Conservation (phyloP, 2,797 vertebrate species). For the Melanotaenia trifasciata region DNA sequence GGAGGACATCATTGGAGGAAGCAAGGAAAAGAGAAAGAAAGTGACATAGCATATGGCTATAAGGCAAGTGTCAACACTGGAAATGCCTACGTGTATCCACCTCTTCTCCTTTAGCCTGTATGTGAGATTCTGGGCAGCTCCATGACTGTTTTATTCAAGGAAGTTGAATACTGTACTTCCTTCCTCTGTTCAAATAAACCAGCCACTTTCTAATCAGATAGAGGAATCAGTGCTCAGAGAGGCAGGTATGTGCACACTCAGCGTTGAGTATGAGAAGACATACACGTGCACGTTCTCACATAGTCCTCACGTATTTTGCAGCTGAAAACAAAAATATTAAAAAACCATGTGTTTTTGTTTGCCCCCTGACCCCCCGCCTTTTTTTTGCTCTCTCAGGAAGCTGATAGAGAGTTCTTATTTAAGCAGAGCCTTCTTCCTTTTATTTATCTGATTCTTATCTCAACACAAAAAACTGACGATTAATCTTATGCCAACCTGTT, state of each 20-base stretch:
- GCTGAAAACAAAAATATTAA: neutral
- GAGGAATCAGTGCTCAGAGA: constrained; percentile 2
- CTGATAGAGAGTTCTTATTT: neutral
- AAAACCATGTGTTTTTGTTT: neutral
- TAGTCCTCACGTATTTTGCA: neutral
- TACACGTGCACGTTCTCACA: neutral
- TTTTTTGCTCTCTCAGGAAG: neutral
- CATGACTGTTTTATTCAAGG: neutral
- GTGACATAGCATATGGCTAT: no score
- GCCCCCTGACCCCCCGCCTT: no score
- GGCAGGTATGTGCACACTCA: constrained; percentile 50
- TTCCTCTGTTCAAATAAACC: constrained; percentile 8
- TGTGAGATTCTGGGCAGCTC: neutral
- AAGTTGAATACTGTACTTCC: constrained; percentile 8
- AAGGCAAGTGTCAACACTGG: no score
- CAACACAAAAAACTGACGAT: neutral
- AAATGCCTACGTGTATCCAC: neutral
- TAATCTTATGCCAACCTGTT: neutral
- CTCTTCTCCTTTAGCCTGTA: neutral
- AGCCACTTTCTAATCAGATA: neutral
- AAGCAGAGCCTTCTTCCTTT: neutral
- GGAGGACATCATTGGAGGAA: no score
- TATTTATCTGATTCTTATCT: neutral
- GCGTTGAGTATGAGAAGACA: constrained; percentile 22
- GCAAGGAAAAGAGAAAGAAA: no score